Evolutionary conservation across 2,888 invertebrate species (phyloP).

Genomic region (Agrenia bidenticulata): DNA sequence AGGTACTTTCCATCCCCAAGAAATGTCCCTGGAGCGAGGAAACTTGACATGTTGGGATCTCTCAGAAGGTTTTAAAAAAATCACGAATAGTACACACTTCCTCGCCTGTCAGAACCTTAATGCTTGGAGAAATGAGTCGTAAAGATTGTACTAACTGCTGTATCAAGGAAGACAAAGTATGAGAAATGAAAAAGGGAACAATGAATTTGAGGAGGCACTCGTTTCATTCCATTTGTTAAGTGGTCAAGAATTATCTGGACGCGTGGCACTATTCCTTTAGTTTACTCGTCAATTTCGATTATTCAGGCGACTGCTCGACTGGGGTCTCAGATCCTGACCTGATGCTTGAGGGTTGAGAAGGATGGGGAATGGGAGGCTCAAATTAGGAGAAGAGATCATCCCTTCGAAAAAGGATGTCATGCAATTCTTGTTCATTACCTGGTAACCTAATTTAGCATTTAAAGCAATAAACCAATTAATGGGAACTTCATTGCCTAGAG

Average conservation of each 20-base stretch:
- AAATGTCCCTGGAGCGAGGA: conserved; percentile 28
- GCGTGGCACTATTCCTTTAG: too few relatives aligned
- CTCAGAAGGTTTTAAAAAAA: not conserved
- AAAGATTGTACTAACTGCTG: not conserved
- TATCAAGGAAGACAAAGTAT: conserved; percentile 1
- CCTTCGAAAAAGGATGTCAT: not conserved
- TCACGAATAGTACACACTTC: not conserved
- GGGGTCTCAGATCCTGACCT: too few relatives aligned
- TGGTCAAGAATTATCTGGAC: too few relatives aligned
- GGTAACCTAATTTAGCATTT: conserved; percentile 2
- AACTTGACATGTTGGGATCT: conserved; percentile 21
- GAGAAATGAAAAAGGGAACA: too few relatives aligned
- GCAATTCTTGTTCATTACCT: not conserved
- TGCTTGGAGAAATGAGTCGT: not conserved
- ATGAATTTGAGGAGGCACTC: too few relatives aligned
- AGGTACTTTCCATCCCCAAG: conserved; percentile 35
- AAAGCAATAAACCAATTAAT: not conserved
- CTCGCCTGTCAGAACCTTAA: not conserved
- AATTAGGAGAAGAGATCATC: too few relatives aligned
- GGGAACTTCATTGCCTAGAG: too few relatives aligned
- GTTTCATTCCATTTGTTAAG: too few relatives aligned
- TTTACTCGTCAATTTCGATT: too few relatives aligned
- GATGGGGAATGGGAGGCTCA: too few relatives aligned
- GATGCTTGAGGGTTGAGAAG: too few relatives aligned
- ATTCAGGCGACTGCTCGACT: too few relatives aligned